Conservation (phyloP, 2,797 vertebrate genomes). For the Xiphorhynchus erythropygius region DNA sequence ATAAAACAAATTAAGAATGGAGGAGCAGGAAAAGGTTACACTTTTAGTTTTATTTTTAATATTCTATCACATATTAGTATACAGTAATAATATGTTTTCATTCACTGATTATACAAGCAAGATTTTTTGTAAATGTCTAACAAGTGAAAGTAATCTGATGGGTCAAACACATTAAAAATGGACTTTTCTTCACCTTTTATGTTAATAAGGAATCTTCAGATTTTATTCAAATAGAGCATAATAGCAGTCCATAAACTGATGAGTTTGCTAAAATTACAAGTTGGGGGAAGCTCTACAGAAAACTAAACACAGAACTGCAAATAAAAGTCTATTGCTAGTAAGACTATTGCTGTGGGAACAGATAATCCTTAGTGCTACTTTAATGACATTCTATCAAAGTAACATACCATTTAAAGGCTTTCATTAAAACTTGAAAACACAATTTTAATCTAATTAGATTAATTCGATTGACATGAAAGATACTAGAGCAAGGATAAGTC, state of each 20-base stretch:
- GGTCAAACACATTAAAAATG: neutral
- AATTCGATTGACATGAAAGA: constrained; percentile 2
- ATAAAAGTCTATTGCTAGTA: neutral
- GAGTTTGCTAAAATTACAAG: neutral
- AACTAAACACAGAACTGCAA: neutral
- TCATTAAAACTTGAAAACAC: neutral
- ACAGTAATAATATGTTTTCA: neutral
- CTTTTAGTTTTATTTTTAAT: neutral
- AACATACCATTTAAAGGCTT: neutral
- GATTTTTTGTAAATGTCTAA: neutral
- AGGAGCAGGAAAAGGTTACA: neutral
- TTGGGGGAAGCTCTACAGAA: neutral
- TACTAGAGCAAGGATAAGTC: neutral
- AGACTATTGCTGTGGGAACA: neutral
- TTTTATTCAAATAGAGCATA: neutral
- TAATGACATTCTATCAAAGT: neutral
- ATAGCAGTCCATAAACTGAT: neutral
- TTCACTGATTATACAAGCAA: neutral
- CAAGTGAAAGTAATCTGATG: neutral
- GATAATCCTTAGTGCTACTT: neutral
- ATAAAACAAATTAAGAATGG: neutral
- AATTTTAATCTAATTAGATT: neutral
- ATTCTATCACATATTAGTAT: neutral
- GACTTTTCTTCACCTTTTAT: neutral
- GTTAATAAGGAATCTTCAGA: neutral